A percentile compares a stretch with the other conserved stretches of the same genome.
These are phyloP conservation scores for Phrynosoma blainvillii DNA, from an alignment of 2,113 vertebrate species.

Conservation along the genomic window DNA sequence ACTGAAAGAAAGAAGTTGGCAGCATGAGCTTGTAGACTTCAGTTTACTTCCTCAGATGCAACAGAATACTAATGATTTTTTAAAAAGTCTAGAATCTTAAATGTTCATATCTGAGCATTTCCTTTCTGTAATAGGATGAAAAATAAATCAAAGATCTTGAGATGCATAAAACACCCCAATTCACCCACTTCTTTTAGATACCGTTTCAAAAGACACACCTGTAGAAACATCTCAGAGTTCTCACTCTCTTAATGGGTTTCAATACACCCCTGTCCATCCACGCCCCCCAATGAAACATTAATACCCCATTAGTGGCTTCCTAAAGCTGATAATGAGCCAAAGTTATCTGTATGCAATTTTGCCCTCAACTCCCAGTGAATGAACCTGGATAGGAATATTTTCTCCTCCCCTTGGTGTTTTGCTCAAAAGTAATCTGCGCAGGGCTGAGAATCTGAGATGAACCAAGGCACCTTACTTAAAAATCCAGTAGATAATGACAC, in stretches of 20 bases:
- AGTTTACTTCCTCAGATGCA: no score
- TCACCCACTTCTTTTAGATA: not conserved
- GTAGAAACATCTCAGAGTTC: constrained; percentile 19
- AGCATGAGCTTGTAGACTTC: no score
- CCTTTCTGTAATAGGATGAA: no score
- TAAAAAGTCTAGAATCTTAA: no score
- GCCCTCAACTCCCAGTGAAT: not conserved
- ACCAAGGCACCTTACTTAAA: not conserved
- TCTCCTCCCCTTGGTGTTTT: not conserved
- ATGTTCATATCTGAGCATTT: no score
- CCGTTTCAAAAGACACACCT: not conserved
- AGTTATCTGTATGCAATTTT: constrained; percentile 6
- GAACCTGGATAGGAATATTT: not conserved
- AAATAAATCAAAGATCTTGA: no score
- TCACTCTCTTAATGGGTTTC: not conserved
- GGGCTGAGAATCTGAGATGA: not conserved
- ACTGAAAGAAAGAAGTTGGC: no score
- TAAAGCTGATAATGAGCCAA: constrained; percentile 24
- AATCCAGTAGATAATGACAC: not conserved
- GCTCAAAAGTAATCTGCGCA: not conserved
- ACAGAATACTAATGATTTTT: no score
- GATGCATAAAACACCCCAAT: not conserved
- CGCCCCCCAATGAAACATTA: not conserved
- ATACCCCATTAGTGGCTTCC: not conserved
- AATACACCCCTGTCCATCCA: not conserved